Percentiles rank a stretch among this genome's conserved stretches.
Conservation (phyloP, 2,888 invertebrate genomes). For the Hirtodrosophila duncani region DNA sequence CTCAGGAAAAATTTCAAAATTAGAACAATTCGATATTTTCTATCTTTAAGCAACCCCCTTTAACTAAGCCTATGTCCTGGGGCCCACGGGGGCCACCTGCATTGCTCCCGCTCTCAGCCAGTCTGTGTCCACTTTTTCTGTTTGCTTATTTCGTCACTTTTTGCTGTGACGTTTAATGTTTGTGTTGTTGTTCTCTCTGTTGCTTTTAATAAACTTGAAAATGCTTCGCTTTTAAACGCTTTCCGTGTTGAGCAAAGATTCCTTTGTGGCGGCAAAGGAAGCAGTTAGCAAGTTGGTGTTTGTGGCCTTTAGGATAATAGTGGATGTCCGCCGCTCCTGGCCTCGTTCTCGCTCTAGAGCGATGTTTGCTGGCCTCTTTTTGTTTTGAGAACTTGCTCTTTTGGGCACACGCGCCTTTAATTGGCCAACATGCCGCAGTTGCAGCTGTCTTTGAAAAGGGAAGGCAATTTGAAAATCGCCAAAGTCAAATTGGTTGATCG, state of each 20-base stretch:
- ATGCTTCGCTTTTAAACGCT: conserved; percentile 34
- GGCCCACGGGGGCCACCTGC: too few species aligned
- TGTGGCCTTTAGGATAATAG: neutral
- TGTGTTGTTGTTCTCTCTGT: conserved; percentile 27
- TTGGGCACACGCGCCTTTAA: conserved; percentile 36
- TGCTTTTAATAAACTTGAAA: conserved; percentile 38
- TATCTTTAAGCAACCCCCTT: too few species aligned
- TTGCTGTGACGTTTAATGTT: conserved; percentile 21
- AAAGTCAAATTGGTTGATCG: too few species aligned
- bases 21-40: too few species aligned
- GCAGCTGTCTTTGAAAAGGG: conserved; percentile 19
- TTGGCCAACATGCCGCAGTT: conserved; percentile 24
- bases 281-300: conserved; percentile 27
- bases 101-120: neutral
- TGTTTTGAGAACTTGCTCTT: too few species aligned
- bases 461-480: too few species aligned
- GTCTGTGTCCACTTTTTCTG: conserved; percentile 1
- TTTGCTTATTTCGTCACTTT: conserved; percentile 19
- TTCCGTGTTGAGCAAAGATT: conserved; percentile 40
- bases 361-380: conserved; percentile 18
- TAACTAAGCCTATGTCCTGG: too few species aligned
- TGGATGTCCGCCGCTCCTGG: conserved; percentile 20
- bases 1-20: too few species aligned
- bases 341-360: conserved; percentile 15
- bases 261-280: conserved; percentile 41